Conservation (phyloP, 2,797 vertebrate genomes). For the Myotis pilosus region DNA sequence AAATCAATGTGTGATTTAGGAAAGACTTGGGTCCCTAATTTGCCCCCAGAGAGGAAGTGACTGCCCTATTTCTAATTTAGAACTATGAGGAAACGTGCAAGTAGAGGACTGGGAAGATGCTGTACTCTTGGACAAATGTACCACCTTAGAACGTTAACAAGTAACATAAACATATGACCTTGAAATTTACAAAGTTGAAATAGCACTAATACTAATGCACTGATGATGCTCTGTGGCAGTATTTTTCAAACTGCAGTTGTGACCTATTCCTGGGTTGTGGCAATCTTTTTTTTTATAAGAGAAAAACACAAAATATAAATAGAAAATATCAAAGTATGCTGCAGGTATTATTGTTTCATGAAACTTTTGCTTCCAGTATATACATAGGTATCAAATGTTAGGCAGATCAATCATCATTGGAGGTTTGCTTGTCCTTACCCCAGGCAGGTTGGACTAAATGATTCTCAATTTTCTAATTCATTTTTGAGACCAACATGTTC, state of each 20-base stretch:
- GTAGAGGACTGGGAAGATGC: background rate
- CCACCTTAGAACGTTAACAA: slow-evolving; percentile 10
- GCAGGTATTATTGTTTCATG: background rate
- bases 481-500: background rate
- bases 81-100: background rate
- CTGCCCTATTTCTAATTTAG: background rate
- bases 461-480: background rate
- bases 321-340: background rate
- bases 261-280: background rate
- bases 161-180: background rate
- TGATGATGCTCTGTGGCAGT: background rate
- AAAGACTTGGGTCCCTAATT: background rate
- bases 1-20: background rate
- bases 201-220: background rate
- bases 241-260: background rate
- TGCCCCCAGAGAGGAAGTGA: background rate
- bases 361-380: background rate
- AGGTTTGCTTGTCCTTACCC: background rate
- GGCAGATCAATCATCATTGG: background rate
- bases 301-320: background rate
- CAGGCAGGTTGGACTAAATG: background rate
- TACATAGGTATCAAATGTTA: background rate
- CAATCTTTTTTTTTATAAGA: background rate
- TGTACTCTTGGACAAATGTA: background rate
- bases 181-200: background rate